Evolutionary conservation across 2,888 invertebrate species (phyloP).

Genomic region (Melieria picta): DNA sequence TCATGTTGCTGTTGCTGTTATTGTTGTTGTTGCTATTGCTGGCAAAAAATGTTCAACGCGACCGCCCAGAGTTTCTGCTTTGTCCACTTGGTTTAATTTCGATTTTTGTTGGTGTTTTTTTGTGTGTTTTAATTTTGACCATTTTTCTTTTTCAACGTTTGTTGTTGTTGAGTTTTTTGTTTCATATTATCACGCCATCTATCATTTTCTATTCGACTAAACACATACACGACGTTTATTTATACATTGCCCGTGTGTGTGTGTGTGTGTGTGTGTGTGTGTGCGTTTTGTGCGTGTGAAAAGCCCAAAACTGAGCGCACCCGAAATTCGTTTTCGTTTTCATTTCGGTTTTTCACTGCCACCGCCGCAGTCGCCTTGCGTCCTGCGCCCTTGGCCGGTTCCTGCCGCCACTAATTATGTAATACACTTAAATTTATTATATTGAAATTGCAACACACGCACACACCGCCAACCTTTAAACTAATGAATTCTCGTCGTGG

Average conservation of each 20-base stretch:
- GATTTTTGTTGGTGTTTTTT: constrained; percentile 34
- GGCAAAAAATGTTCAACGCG: no score
- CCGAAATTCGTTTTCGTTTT: no score
- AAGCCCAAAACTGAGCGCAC: no score
- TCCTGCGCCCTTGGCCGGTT: neutral
- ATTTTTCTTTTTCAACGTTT: constrained; percentile 49
- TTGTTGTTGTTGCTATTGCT: no score
- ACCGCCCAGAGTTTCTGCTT: constrained; percentile 33
- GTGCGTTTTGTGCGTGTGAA: no score
- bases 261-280: no score
- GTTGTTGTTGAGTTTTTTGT: constrained; percentile 52
- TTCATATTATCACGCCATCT: constrained; percentile 61
- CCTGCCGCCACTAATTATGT: constrained; percentile 14
- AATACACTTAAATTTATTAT: constrained; percentile 26
- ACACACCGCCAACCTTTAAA: constrained; percentile 10
- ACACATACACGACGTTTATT: neutral
- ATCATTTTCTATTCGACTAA: constrained; percentile 50
- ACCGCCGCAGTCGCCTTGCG: no score
- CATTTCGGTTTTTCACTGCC: no score
- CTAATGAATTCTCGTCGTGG: neutral
- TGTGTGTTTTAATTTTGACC: constrained; percentile 43
- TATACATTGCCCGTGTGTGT: no score
- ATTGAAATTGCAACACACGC: constrained; percentile 6
- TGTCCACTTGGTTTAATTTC: constrained; percentile 9
- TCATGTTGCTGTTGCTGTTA: no score